Percentiles rank a stretch among this genome's conserved stretches.
Conservation (phyloP, 2,113 vertebrate genomes). For the Oncorhynchus nerka region DNA sequence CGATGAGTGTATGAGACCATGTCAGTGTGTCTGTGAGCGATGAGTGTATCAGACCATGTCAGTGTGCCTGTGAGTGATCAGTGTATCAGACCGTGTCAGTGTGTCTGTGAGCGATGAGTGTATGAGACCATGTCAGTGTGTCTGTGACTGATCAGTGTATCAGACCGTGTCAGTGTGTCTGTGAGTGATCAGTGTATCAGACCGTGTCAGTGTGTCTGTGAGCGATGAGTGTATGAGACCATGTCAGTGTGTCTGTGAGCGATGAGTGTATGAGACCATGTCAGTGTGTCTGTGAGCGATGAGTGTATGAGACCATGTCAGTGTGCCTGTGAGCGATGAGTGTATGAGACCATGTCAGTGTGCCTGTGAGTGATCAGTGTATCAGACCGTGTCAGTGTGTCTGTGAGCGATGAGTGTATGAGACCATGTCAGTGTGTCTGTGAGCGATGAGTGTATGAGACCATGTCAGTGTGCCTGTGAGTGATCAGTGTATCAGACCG, state of each 20-base stretch:
- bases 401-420: not conserved
- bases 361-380: constrained; percentile 19
- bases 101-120: not conserved
- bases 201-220: not conserved
- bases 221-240: not conserved
- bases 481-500: too few relatives aligned
- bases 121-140: not conserved
- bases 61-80: not conserved
- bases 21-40: too few relatives aligned
- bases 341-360: not conserved
- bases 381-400: not conserved
- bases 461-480: not conserved
- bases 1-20: not conserved
- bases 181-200: constrained; percentile 5
- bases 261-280: not conserved
- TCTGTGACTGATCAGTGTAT: constrained; percentile 16
- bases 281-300: not conserved
- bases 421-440: not conserved
- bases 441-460: not conserved
- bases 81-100: not conserved
- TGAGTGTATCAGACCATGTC: not conserved
- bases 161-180: constrained; percentile 21
- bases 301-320: not conserved
- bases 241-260: not conserved
- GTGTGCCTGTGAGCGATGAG: not conserved